These are phyloP conservation scores for Drosophila rufa DNA, from an alignment of 1,140 invertebrate species.

Conservation along the genomic window DNA sequence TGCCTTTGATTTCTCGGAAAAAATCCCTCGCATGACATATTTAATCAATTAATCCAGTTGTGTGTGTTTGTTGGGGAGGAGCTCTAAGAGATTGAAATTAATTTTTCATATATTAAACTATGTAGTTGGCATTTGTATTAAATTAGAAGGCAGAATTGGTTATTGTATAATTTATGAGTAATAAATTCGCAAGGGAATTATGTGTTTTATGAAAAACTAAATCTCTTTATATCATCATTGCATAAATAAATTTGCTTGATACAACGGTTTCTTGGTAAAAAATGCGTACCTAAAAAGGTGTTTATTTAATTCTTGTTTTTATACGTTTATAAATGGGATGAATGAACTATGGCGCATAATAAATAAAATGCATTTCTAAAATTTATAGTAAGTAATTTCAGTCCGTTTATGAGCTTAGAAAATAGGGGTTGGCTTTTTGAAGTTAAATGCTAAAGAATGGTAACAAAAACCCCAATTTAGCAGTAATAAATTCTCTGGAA, in stretches of 20 bases:
- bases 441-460: no score
- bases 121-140: neutral
- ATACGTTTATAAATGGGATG: no score
- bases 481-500: neutral
- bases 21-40: conserved; percentile 1
- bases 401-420: neutral
- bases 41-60: conserved; percentile 46
- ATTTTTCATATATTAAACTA: conserved; percentile 17
- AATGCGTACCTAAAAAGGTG: neutral
- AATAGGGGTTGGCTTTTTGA: neutral
- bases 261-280: neutral
- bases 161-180: neutral
- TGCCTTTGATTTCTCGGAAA: conserved; percentile 17
- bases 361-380: neutral
- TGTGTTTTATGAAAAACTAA: no score
- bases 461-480: neutral
- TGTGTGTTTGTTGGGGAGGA: no score
- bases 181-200: conserved; percentile 3
- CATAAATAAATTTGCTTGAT: neutral
- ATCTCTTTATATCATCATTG: no score
- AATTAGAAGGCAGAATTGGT: neutral
- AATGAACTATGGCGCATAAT: no score
- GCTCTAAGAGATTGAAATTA: conserved; percentile 19
- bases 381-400: neutral
- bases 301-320: no score